phyloP scores from a whole-genome alignment of 1,140 invertebrate species.

The Periplaneta americana region DNA sequence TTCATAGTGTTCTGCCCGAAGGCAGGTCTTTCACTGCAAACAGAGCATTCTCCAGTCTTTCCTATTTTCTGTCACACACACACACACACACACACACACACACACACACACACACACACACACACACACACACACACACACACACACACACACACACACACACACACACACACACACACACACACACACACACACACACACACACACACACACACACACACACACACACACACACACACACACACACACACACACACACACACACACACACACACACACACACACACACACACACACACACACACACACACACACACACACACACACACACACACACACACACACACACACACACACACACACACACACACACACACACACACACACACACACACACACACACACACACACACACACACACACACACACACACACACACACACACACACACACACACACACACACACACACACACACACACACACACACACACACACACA shows the following conservation, averaged over 20 bases:
- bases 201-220: neutral
- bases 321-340: constrained; percentile 24
- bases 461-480: constrained; percentile 26
- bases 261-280: constrained; percentile 23
- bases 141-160: neutral
- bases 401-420: constrained; percentile 19
- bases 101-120: neutral
- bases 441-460: constrained; percentile 20
- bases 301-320: constrained; percentile 24
- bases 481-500: constrained; percentile 33
- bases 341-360: constrained; percentile 20
- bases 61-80: no score
- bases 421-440: constrained; percentile 19
- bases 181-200: neutral
- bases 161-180: neutral
- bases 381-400: constrained; percentile 19
- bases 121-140: neutral
- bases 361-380: constrained; percentile 19
- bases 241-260: constrained; percentile 25
- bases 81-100: neutral
- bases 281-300: constrained; percentile 22
- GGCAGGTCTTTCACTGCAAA: no score
- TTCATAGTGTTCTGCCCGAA: no score
- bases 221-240: constrained; percentile 14
- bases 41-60: no score